These are phyloP conservation scores for Myotis findleyi DNA, from an alignment of 2,797 vertebrate genomes.

Conservation along the genomic window DNA sequence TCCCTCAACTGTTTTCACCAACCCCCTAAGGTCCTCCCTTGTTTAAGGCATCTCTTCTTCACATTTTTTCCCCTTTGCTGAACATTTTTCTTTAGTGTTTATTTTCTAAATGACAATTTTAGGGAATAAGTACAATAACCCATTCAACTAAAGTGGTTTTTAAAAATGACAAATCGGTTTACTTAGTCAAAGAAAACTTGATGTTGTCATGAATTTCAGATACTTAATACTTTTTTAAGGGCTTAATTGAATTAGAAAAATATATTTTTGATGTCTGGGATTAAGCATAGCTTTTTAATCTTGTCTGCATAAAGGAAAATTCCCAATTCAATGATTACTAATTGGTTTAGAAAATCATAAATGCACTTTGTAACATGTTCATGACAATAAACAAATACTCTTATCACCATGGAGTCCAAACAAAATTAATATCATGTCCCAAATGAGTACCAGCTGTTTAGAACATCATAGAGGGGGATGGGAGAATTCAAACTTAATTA, in stretches of 20 bases:
- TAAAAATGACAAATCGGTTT: constrained; percentile 16
- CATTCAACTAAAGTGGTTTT: constrained; percentile 10
- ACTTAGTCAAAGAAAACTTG: constrained; percentile 3
- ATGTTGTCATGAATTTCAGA: background rate
- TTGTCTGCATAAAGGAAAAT: background rate
- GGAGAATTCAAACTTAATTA: constrained; percentile 55
- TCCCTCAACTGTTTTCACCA: background rate
- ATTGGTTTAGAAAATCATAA: constrained; percentile 18
- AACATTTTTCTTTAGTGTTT: constrained; percentile 5
- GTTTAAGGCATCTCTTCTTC: background rate
- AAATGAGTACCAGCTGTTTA: constrained; percentile 56
- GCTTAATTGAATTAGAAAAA: background rate
- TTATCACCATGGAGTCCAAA: background rate
- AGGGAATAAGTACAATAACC: background rate
- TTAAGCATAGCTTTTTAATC: constrained; percentile 44
- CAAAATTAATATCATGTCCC: background rate
- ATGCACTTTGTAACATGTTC: background rate
- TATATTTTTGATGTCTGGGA: background rate
- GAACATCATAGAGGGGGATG: constrained; percentile 15
- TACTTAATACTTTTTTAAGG: background rate
- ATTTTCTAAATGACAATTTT: constrained; percentile 18
- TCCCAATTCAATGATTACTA: background rate
- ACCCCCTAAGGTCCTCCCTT: background rate
- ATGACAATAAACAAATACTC: constrained; percentile 17
- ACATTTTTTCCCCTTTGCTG: background rate